phyloP scores from a whole-genome alignment of 2,797 vertebrate species.

The Mastacembelus armatus region DNA sequence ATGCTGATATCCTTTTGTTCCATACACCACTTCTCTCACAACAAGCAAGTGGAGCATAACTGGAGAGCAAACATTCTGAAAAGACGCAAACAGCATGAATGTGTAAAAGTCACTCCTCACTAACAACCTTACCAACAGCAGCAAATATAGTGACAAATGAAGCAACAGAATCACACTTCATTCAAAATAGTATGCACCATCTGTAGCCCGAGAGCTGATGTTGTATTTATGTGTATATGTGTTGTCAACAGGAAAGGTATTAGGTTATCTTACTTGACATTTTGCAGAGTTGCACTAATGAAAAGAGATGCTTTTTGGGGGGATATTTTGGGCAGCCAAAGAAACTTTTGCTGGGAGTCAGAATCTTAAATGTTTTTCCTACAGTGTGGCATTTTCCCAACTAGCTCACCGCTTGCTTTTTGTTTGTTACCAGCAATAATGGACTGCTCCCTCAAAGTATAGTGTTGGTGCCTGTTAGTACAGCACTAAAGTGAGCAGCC shows the following conservation, averaged over 20 bases:
- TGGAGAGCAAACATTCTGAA: background rate
- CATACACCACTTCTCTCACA: background rate
- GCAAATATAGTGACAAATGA: conserved; percentile 42
- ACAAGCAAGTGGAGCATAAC: background rate
- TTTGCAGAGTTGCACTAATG: conserved; percentile 78
- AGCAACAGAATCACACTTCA: conserved; percentile 28
- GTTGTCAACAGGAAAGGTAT: conserved; percentile 69
- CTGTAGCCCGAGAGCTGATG: conserved; percentile 8
- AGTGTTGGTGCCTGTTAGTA: conserved; percentile 56
- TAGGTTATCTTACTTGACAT: conserved; percentile 81
- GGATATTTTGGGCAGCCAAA: conserved; percentile 63
- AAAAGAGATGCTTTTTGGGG: conserved; percentile 70
- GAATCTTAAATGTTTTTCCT: conserved; percentile 67
- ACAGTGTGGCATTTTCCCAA: conserved; percentile 74
- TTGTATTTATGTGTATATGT: conserved; percentile 26
- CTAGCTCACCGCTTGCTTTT: conserved; percentile 55
- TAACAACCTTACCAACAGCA: conserved; percentile 33
- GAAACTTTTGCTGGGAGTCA: conserved; percentile 63
- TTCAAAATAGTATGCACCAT: conserved; percentile 39
- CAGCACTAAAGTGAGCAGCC: conserved; percentile 44
- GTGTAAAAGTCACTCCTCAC: conserved; percentile 2
- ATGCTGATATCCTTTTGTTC: background rate
- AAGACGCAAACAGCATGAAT: background rate
- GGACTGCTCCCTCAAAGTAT: conserved; percentile 60
- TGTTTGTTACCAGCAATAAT: conserved; percentile 70